Evolutionary conservation across 2,888 invertebrate genomes (phyloP).

Genomic region (Megaustenia siamemsis): DNA sequence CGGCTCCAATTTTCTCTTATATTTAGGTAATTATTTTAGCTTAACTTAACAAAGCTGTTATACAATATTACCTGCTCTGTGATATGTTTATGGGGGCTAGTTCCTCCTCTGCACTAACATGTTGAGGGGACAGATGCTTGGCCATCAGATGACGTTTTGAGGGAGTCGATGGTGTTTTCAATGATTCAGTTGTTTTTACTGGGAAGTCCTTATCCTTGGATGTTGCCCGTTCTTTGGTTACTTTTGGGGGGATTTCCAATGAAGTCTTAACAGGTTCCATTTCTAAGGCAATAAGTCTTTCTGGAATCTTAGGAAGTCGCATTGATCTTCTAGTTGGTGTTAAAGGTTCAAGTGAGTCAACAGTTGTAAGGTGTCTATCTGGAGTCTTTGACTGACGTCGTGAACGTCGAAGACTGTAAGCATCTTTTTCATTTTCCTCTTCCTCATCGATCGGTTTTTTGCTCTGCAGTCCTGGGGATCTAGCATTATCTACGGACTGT

Average conservation of each 20-base stretch:
- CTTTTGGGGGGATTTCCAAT: neutral
- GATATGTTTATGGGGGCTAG: neutral
- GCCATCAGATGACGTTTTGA: neutral
- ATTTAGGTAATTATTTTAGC: too few species aligned
- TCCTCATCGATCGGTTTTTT: slow-evolving; percentile 7
- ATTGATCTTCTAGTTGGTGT: slow-evolving; percentile 34
- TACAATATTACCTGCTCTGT: slow-evolving; percentile 27
- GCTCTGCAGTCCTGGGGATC: slow-evolving; percentile 19
- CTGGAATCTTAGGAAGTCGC: slow-evolving; percentile 31
- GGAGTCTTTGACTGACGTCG: slow-evolving; percentile 44
- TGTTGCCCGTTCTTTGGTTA: neutral
- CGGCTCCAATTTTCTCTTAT: too few species aligned
- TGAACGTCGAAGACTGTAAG: slow-evolving; percentile 7
- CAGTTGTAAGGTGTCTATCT: slow-evolving; percentile 6
- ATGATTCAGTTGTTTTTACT: neutral
- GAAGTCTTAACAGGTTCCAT: neutral
- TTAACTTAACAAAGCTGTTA: neutral
- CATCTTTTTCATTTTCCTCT: slow-evolving; percentile 1
- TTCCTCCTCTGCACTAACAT: slow-evolving; percentile 19
- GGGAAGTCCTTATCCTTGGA: neutral
- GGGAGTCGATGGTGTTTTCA: neutral
- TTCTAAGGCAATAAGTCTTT: neutral
- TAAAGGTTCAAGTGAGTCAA: neutral
- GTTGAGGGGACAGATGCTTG: neutral
- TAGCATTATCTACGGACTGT: neutral